Base-by-base conservation (phyloP, 2,113 vertebrate species). In the Semnornis frantzii region DNA sequence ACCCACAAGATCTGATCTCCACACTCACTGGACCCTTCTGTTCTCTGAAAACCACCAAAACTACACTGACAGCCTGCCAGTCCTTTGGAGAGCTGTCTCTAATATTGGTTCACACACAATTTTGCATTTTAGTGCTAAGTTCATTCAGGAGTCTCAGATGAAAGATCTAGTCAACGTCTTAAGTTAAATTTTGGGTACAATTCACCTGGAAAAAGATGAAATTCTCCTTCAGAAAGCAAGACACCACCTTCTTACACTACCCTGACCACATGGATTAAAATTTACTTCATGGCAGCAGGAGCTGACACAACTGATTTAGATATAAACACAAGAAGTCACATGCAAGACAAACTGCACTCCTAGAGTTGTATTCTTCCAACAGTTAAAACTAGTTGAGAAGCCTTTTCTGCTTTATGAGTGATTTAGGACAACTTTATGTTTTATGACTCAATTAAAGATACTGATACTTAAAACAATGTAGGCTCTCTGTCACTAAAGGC, bases 281-380 rank as follows among this genome's bases (percentile, higher is more conserved):
- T 18, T n/a, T 55, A 58, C 8, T 68, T 69, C 46, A 79, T 1
- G 0, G 25, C 16, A 66, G 52, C 0, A 0, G 54, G 13, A 82
- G 24, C 37, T 2, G 1, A 59, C 8, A 4, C n/a, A 78, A 83
- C 30, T 34, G n/a, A 78, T 52, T 62, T 59, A 77, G 52, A 59
- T 33, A 7, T 37, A 87, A 77, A 65, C 23, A 59, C 8, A 15
- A 2, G 7, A 7, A 33, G 42, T 71, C 31, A 39, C 28, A 33
- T 7, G 15, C 70, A 59, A 46, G 77, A 82, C 13, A 71, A 37
- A 86, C 1, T 46, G 37, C 27, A 72, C 55, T 66, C 66, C 37
- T 33, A 62, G 46, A 77, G 39, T 50, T 5, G 2, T 28, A 42
- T 48, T 39, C 46, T 66, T 87, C 20, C 60, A 54, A 25, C 21